Percentiles rank a stretch among this genome's conserved stretches.
Conservation (phyloP, 1,140 invertebrate species). For the Eupristina koningsbergeri region DNA sequence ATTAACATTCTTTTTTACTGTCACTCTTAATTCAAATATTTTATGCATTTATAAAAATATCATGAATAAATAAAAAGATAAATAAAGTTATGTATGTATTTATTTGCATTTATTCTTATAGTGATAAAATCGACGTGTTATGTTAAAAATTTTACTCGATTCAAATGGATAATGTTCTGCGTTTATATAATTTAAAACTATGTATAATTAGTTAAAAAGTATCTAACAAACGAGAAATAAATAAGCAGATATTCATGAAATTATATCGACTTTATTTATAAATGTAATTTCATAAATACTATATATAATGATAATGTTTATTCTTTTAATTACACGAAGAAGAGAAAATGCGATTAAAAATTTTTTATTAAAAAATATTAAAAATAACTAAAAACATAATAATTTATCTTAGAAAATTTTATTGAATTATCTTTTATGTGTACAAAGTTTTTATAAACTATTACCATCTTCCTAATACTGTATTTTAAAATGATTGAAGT, state of each 20-base stretch:
- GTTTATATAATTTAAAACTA: no score
- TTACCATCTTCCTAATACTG: conserved; percentile 44
- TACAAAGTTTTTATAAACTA: conserved; percentile 46
- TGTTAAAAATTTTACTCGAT: no score
- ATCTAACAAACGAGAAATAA: background rate
- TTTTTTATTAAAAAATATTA: background rate
- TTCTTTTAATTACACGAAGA: background rate
- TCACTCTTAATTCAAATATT: no score
- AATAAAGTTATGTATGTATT: no score
- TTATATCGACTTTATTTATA: background rate
- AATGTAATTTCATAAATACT: no score
- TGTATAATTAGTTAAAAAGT: no score
- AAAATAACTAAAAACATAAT: background rate
- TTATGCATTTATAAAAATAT: no score
- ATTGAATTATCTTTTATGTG: conserved; percentile 38
- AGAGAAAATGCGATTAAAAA: background rate
- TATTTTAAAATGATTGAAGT: conserved; percentile 32
- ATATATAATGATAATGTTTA: background rate
- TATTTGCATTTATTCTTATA: no score
- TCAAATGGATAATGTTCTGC: no score
- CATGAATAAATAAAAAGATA: no score
- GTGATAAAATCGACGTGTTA: no score
- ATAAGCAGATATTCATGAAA: background rate
- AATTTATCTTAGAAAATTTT: conserved; percentile 44
- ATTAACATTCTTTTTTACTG: no score